These are phyloP conservation scores for Limnephilus auricula DNA, from an alignment of 2,888 invertebrate genomes.

Conservation along the genomic window DNA sequence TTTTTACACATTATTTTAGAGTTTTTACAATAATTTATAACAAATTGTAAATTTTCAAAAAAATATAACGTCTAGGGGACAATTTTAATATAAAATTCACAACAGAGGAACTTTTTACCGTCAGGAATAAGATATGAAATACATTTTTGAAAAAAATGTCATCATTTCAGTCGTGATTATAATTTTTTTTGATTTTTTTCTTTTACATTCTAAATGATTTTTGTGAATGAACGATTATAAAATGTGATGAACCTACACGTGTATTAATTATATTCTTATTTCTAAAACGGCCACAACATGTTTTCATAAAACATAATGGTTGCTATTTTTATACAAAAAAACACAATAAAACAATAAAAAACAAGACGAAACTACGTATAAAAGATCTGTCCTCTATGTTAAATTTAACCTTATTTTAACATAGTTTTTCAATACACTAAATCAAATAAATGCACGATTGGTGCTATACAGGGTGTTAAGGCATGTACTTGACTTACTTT, in stretches of 20 bases:
- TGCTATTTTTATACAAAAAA: background rate
- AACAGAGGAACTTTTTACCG: conserved; percentile 28
- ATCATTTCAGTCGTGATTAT: conserved; percentile 24
- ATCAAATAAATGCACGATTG: background rate
- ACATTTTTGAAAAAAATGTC: conserved; percentile 14
- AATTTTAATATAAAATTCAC: conserved; percentile 7
- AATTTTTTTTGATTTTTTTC: background rate
- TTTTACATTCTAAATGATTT: background rate
- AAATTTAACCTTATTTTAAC: too few species aligned
- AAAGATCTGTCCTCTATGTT: too few species aligned
- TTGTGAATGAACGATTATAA: background rate
- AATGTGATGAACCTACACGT: background rate
- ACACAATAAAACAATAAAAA: background rate
- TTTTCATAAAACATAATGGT: background rate
- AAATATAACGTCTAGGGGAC: background rate
- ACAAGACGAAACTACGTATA: background rate
- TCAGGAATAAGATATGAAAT: conserved; percentile 23
- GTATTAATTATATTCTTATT: background rate
- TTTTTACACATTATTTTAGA: background rate
- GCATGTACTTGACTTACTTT: too few species aligned
- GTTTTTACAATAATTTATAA: background rate
- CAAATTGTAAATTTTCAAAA: background rate
- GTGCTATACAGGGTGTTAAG: background rate
- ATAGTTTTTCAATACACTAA: too few species aligned
- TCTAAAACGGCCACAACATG: background rate